phyloP scores from a whole-genome alignment of 2,888 invertebrate genomes.

The Octonoba sinensis region DNA sequence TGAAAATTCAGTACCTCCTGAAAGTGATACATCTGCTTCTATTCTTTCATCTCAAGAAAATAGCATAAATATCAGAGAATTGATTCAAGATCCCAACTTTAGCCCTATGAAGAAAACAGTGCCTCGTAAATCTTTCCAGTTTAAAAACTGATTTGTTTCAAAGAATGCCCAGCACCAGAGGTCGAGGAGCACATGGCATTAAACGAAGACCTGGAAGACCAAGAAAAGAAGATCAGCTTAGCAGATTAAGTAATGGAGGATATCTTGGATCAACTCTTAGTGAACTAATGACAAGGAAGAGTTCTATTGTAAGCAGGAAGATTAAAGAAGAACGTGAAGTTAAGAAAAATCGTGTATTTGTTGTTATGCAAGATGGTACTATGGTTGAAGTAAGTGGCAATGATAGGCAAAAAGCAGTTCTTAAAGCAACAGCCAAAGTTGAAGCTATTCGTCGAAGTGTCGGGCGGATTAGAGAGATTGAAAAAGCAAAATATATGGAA shows the following conservation, averaged over 20 bases:
- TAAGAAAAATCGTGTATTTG: constrained; percentile 65
- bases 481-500: constrained; percentile 56
- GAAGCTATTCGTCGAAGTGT: constrained; percentile 60
- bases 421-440: constrained; percentile 64
- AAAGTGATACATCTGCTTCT: constrained; percentile 11
- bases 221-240: constrained; percentile 54
- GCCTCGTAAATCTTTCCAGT: constrained; percentile 29
- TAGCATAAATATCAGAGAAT: constrained; percentile 50
- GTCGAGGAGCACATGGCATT: constrained; percentile 39
- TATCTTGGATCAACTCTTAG: constrained; percentile 43
- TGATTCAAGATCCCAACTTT: constrained; percentile 54
- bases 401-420: constrained; percentile 63
- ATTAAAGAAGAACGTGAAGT: constrained; percentile 58
- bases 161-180: constrained; percentile 38
- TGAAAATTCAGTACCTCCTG: constrained; percentile 44
- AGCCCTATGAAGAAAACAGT: constrained; percentile 35
- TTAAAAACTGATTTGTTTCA: constrained; percentile 28
- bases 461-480: constrained; percentile 61
- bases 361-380: constrained; percentile 65
- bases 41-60: constrained; percentile 25
- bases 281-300: constrained; percentile 57
- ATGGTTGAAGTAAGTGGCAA: constrained; percentile 65
- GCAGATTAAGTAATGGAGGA: constrained; percentile 53
- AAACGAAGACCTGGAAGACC: constrained; percentile 57
- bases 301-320: constrained; percentile 57